phyloP scores from a whole-genome alignment of 2,113 vertebrate species.

The Epinephelus lanceolatus region DNA sequence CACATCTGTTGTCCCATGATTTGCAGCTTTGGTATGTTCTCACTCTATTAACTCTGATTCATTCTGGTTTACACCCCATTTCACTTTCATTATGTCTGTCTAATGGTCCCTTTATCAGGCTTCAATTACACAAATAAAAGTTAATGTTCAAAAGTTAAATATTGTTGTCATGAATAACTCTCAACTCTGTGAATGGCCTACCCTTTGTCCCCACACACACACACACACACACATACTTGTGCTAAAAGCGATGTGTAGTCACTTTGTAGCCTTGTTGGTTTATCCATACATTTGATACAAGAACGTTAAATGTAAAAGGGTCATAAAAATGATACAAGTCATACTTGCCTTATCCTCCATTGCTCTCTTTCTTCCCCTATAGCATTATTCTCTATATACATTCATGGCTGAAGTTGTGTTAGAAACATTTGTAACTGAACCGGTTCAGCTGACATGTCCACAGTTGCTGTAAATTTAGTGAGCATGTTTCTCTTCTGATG shows the following conservation, averaged over 20 bases:
- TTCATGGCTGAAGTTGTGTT: conserved; percentile 7
- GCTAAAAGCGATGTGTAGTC: not conserved
- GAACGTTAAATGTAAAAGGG: conserved; percentile 24
- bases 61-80: conserved; percentile 1
- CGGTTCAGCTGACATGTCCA: conserved; percentile 27
- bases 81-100: conserved; percentile 11
- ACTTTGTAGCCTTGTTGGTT: not conserved
- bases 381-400: not conserved
- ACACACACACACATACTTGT: not conserved
- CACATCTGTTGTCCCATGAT: not conserved
- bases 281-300: not conserved
- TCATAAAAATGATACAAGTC: conserved; percentile 41
- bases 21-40: conserved; percentile 4
- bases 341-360: conserved; percentile 12
- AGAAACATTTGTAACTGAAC: conserved; percentile 23
- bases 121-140: conserved; percentile 16
- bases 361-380: conserved; percentile 4
- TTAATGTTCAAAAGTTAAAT: not conserved
- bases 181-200: not conserved
- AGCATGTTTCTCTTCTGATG: conserved; percentile 14
- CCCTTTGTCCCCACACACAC: not conserved
- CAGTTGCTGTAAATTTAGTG: conserved; percentile 28
- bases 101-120: not conserved
- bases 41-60: not conserved
- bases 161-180: not conserved